phyloP scores from a whole-genome alignment of 2,113 vertebrate genomes.

The Haplochromis vanheusdeni region DNA sequence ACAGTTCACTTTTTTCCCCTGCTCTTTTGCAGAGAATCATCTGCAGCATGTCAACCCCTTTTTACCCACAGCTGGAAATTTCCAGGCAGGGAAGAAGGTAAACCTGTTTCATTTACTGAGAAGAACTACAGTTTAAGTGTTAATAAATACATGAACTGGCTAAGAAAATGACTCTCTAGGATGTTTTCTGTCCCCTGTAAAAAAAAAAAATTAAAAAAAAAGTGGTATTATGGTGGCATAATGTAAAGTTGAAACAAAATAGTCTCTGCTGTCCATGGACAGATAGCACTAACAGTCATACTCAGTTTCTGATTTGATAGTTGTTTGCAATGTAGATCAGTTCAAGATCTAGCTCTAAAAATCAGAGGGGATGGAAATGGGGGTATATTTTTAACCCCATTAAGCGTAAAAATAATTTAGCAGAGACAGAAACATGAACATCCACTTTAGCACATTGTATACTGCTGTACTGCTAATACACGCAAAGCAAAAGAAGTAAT shows the following conservation, averaged over 20 bases:
- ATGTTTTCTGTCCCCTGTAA: not conserved
- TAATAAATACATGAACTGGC: not conserved
- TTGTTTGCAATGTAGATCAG: not conserved
- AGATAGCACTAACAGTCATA: not conserved
- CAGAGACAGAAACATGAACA: not conserved
- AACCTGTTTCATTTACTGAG: not conserved
- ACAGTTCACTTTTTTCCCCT: not conserved
- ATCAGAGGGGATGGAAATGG: not conserved
- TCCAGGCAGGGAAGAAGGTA: not conserved
- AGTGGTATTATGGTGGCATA: not conserved
- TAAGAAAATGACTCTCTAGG: not conserved
- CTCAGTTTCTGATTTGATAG: not conserved
- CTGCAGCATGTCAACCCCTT: not conserved
- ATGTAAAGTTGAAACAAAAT: not conserved
- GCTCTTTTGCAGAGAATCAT: not conserved
- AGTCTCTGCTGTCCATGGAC: not conserved
- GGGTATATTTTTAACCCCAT: not conserved
- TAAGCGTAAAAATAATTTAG: not conserved
- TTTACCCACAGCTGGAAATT: not conserved
- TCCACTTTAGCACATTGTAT: not conserved
- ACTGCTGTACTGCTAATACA: not conserved
- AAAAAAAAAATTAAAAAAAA: accelerated
- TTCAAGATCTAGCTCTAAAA: not conserved
- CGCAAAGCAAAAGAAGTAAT: not conserved
- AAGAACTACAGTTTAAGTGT: not conserved